A percentile compares a stretch with the other conserved stretches of the same genome.
phyloP scores from a whole-genome alignment of 1,140 invertebrate species.

The Drosophila watanabei region DNA sequence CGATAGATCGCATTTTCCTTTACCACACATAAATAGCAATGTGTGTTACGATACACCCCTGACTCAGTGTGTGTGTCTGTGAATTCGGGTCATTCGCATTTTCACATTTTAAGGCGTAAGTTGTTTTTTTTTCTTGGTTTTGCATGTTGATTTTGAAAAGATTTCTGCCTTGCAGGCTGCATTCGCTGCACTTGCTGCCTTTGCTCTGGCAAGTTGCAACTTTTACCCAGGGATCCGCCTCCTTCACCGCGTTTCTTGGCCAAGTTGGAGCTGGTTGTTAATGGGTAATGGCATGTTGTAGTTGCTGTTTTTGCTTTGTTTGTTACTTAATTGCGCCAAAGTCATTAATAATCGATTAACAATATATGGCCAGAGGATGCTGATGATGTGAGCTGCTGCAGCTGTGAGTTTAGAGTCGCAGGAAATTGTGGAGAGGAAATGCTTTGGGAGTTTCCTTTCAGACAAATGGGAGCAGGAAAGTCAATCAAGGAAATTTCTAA shows the following conservation, averaged over 20 bases:
- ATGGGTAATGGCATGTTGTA: slow-evolving; percentile 60
- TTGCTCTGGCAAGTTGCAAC: slow-evolving; percentile 52
- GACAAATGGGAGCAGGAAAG: slow-evolving; percentile 3
- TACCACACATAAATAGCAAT: not conserved
- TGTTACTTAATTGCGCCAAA: slow-evolving; percentile 79
- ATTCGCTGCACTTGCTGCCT: slow-evolving; percentile 37
- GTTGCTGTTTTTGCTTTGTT: slow-evolving; percentile 61
- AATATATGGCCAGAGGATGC: slow-evolving; percentile 46
- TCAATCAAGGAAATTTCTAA: not conserved
- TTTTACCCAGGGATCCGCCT: slow-evolving; percentile 62
- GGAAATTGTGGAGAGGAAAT: slow-evolving; percentile 30
- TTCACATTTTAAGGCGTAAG: slow-evolving; percentile 81
- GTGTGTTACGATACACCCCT: not conserved
- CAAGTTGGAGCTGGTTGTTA: slow-evolving; percentile 41
- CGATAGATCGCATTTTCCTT: not conserved
- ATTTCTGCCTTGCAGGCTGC: slow-evolving; percentile 41
- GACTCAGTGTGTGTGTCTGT: slow-evolving; percentile 25
- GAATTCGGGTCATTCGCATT: slow-evolving; percentile 83
- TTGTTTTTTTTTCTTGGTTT: slow-evolving; percentile 37
- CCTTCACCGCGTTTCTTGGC: slow-evolving; percentile 23
- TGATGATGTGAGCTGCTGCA: slow-evolving; percentile 1
- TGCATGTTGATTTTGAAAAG: slow-evolving; percentile 65
- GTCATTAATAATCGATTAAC: slow-evolving; percentile 84
- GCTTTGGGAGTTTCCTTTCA: slow-evolving; percentile 21
- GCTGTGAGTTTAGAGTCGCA: not conserved